Conservation (phyloP, 2,888 invertebrate species). For the Temnothorax unifasciatus region DNA sequence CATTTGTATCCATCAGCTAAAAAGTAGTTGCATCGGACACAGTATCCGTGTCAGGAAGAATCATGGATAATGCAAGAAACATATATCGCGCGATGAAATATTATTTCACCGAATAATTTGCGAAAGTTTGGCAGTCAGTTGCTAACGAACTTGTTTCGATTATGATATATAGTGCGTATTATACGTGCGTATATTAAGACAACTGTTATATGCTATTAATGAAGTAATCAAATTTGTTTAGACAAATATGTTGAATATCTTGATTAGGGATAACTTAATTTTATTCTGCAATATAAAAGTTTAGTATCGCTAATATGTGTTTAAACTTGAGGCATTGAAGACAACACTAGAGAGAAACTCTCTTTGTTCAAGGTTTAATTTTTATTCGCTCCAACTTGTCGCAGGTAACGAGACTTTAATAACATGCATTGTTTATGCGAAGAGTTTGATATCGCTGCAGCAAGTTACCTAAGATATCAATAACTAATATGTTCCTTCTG, state of each 20-base stretch:
- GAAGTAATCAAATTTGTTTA: not conserved
- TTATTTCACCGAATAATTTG: conserved; percentile 64
- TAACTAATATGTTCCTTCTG: conserved; percentile 3
- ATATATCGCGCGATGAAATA: conserved; percentile 2
- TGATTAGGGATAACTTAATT: not conserved
- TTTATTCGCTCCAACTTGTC: not conserved
- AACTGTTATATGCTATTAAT: not conserved
- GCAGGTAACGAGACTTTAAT: not conserved
- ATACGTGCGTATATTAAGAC: not conserved
- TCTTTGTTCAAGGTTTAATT: conserved; percentile 5
- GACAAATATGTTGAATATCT: not conserved
- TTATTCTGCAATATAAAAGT: not conserved
- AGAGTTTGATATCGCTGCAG: not conserved
- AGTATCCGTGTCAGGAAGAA: conserved; percentile 36
- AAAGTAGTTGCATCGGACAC: conserved; percentile 41
- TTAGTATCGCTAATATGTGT: not conserved
- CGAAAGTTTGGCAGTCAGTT: conserved; percentile 51
- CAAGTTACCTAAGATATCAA: conserved; percentile 29
- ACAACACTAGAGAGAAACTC: not conserved
- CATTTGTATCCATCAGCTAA: conserved; percentile 67
- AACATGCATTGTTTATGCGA: conserved; percentile 16
- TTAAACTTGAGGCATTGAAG: not conserved
- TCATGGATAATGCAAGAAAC: conserved; percentile 51
- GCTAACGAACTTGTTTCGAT: conserved; percentile 49
- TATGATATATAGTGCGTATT: conserved; percentile 40